Evolutionary conservation across 2,888 invertebrate species (phyloP).

Genomic region (Crematogaster levior): DNA sequence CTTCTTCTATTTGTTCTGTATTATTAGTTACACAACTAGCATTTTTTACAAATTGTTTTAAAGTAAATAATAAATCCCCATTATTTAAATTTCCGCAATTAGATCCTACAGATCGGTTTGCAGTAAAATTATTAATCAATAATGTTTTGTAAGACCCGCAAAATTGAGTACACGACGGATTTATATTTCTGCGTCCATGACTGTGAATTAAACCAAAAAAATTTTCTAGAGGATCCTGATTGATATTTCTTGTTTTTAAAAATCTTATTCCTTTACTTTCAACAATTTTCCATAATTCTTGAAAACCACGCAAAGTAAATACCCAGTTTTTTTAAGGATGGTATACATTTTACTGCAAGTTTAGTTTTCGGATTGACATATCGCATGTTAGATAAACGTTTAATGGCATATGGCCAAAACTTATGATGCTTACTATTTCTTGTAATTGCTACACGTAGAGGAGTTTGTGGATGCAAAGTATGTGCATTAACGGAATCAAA

Average conservation of each 20-base stretch:
- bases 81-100: neutral
- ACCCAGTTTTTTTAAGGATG: conserved; percentile 34
- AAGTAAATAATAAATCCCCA: neutral
- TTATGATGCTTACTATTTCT: conserved; percentile 15
- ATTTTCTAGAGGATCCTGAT: conserved; percentile 27
- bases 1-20: conserved; percentile 4
- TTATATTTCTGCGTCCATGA: conserved; percentile 9
- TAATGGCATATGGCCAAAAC: conserved; percentile 12
- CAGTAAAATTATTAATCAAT: conserved; percentile 24
- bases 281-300: neutral
- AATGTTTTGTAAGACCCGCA: conserved; percentile 11
- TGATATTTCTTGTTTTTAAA: conserved; percentile 19
- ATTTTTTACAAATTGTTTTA: no score
- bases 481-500: conserved; percentile 13
- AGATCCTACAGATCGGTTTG: neutral
- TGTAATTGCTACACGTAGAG: neutral
- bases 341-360: neutral
- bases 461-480: conserved; percentile 2
- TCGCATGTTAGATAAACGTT: neutral
- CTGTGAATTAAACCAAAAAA: conserved; percentile 19
- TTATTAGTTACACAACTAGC: neutral
- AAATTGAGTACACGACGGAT: conserved; percentile 13
- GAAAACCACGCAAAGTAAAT: neutral
- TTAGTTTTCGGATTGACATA: conserved; percentile 10
- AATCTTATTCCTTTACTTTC: neutral